Conservation (phyloP, 2,113 vertebrate genomes). For the Xiphias gladius region DNA sequence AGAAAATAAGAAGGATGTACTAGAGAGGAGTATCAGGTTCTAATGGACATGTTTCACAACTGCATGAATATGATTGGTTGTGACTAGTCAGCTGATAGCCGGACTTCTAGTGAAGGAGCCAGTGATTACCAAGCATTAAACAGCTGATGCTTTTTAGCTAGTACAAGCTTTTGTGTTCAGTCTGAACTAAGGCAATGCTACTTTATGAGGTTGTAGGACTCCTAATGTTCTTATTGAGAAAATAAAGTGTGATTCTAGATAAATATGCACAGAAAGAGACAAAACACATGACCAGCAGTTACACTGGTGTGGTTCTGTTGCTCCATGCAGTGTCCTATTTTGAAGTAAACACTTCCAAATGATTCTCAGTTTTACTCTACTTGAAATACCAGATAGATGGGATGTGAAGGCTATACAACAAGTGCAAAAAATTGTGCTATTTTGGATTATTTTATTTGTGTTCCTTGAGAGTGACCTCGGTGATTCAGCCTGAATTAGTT, state of each 20-base stretch:
- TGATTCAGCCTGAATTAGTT: not conserved
- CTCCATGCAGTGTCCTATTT: not conserved
- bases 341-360: not conserved
- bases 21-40: not conserved
- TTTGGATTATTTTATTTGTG: not conserved
- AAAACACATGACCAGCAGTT: not conserved
- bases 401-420: not conserved
- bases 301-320: not conserved
- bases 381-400: not conserved
- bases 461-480: conserved; percentile 1
- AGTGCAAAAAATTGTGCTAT: not conserved
- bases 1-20: not conserved
- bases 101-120: no score
- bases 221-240: not conserved
- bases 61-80: not conserved
- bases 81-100: no score
- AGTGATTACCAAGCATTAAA: not conserved
- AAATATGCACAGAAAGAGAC: not conserved
- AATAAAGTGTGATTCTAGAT: not conserved
- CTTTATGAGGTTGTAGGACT: not conserved
- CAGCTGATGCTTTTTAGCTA: not conserved
- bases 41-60: not conserved
- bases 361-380: not conserved
- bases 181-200: no score
- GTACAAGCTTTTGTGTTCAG: not conserved